These are phyloP conservation scores for Montifringilla adamsi DNA, from an alignment of 2,113 vertebrate genomes.

Conservation along the genomic window DNA sequence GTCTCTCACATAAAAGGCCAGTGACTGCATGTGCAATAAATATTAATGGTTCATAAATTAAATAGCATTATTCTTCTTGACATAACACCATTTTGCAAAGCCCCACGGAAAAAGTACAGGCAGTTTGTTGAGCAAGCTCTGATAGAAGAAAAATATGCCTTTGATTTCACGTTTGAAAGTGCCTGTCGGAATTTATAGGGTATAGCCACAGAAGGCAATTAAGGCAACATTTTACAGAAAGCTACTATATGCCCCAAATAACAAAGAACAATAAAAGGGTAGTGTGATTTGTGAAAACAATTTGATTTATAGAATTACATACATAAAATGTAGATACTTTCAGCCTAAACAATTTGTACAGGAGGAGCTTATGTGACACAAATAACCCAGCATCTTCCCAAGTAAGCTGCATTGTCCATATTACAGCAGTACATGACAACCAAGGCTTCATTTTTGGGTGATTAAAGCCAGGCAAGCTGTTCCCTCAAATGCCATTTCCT, in stretches of 20 bases:
- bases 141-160: conserved; percentile 11
- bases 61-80: conserved; percentile 44
- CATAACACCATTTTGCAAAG: conserved; percentile 22
- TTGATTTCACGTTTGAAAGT: conserved; percentile 18
- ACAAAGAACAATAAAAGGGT: conserved; percentile 7
- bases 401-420: neutral
- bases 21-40: conserved; percentile 33
- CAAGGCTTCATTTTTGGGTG: neutral
- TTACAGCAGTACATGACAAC: neutral
- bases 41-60: conserved; percentile 55
- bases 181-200: conserved; percentile 13
- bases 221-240: neutral
- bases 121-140: neutral
- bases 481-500: neutral
- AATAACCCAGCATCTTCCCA: neutral
- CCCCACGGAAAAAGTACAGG: neutral
- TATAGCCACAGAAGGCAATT: conserved; percentile 35
- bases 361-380: neutral
- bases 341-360: neutral
- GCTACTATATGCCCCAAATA: conserved; percentile 15
- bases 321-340: neutral
- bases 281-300: neutral
- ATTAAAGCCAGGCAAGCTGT: neutral
- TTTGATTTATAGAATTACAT: conserved; percentile 24
- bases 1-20: conserved; percentile 4